Conservation (phyloP, 37 sponge, comb jelly and placozoan genomes). For the Dysidea cf. avara region DNA sequence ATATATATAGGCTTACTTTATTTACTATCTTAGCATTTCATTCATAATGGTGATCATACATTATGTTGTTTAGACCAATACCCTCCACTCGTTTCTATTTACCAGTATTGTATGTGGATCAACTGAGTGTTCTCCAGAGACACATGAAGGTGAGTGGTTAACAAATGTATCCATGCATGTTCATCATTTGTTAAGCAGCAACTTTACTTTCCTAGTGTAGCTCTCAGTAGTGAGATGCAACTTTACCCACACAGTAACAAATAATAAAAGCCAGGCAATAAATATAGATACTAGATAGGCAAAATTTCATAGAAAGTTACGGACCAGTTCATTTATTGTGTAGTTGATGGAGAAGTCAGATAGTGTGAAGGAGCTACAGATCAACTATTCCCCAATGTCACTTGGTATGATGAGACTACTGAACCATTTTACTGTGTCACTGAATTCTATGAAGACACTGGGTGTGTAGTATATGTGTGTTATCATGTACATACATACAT, state of each 20-base stretch:
- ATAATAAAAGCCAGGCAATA: no score
- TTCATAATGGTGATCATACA: no score
- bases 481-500: not conserved
- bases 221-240: no score
- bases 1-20: no score
- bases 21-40: no score
- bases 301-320: no score
- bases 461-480: slow-evolving; percentile 31
- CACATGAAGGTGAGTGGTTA: slow-evolving; percentile 46
- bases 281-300: no score
- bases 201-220: no score
- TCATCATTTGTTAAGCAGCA: no score
- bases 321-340: no score
- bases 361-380: slow-evolving; percentile 34
- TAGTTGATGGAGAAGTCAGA: not conserved
- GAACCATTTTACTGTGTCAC: slow-evolving; percentile 51
- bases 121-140: slow-evolving; percentile 44
- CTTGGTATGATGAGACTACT: slow-evolving; percentile 74
- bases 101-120: slow-evolving; percentile 77
- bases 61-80: slow-evolving; percentile 27
- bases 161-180: not conserved
- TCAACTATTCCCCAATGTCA: slow-evolving; percentile 65
- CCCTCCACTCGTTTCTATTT: slow-evolving; percentile 28
- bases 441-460: slow-evolving; percentile 42
- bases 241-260: no score